Evolutionary conservation across 1,140 invertebrate genomes (phyloP).

Genomic region (Campoletis sonorensis): DNA sequence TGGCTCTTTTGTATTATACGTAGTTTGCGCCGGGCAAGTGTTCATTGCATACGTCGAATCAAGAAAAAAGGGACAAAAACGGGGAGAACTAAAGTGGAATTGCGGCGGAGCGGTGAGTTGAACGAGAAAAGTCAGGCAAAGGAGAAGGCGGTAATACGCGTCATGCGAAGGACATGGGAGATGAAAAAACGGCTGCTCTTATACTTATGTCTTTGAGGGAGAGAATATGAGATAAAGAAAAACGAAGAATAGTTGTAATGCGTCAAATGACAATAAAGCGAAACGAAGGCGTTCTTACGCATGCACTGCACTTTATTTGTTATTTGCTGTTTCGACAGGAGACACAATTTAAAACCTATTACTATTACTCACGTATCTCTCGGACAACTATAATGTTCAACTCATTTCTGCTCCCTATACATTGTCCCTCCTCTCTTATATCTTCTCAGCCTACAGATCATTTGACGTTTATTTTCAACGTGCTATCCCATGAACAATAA

Average conservation of each 20-base stretch:
- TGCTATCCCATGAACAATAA: too few species aligned
- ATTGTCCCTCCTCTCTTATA: constrained; percentile 17
- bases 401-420: constrained; percentile 29
- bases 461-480: too few species aligned
- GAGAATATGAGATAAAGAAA: not conserved
- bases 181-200: not conserved
- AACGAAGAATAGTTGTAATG: not conserved
- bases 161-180: constrained; percentile 5
- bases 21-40: not conserved
- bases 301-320: constrained; percentile 68
- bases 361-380: constrained; percentile 64
- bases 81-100: constrained; percentile 7
- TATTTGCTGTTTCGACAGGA: constrained; percentile 72
- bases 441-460: not conserved
- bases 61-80: constrained; percentile 16
- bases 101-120: constrained; percentile 19
- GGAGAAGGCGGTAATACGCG: constrained; percentile 14
- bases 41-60: not conserved
- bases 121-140: constrained; percentile 17
- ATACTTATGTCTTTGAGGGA: not conserved
- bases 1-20: not conserved
- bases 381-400: constrained; percentile 35
- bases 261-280: constrained; percentile 30
- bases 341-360: constrained; percentile 74
- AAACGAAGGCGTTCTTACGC: not conserved